phyloP scores from a whole-genome alignment of 2,113 vertebrate species.

The Tichodroma muraria region DNA sequence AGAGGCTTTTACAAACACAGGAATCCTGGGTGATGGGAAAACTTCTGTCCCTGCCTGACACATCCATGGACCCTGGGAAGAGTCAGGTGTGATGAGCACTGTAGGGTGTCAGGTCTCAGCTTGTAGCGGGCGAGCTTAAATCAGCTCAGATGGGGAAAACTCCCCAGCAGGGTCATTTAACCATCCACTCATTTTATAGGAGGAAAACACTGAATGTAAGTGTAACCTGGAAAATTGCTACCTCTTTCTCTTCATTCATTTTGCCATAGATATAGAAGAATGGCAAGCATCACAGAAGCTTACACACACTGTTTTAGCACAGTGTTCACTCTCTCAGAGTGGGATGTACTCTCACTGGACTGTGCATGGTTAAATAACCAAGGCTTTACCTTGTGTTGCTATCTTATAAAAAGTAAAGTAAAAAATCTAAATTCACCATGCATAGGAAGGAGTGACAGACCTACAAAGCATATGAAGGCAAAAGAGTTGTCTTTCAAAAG shows the following conservation, averaged over 20 bases:
- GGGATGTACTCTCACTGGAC: neutral
- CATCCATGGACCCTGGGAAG: neutral
- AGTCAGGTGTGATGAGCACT: neutral
- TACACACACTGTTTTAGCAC: neutral
- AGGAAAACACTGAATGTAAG: neutral
- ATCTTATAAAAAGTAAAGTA: neutral
- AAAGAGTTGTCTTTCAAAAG: neutral
- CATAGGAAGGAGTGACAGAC: neutral
- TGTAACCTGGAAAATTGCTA: neutral
- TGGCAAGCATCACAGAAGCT: neutral
- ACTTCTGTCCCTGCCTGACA: rapidly evolving
- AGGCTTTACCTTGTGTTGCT: neutral
- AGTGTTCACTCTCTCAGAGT: neutral
- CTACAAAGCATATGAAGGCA: neutral
- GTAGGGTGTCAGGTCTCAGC: neutral
- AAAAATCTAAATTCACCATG: neutral
- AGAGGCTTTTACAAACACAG: neutral
- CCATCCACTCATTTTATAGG: neutral
- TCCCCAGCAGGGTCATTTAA: neutral
- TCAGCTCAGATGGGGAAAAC: neutral
- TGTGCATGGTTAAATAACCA: neutral
- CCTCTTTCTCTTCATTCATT: neutral
- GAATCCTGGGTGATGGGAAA: neutral
- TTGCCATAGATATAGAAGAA: neutral
- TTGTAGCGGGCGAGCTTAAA: neutral